Conservation (phyloP, 2,797 vertebrate genomes). For the Bucorvus abyssinicus region DNA sequence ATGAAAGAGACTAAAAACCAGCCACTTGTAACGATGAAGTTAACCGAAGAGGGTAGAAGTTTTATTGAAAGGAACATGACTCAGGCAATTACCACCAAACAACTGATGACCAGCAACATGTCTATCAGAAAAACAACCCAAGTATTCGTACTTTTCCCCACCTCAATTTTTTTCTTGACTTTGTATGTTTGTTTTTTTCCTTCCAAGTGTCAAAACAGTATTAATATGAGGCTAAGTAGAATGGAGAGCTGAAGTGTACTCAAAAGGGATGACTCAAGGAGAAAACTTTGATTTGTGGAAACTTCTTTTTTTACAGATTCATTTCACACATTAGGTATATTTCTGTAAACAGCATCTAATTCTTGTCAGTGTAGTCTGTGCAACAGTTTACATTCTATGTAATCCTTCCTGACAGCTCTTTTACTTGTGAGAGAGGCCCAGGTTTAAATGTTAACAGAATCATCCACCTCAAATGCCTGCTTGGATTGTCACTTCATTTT, state of each 20-base stretch:
- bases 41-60: neutral
- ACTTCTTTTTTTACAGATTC: neutral
- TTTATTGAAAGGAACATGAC: neutral
- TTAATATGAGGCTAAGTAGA: neutral
- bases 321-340: neutral
- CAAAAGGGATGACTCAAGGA: neutral
- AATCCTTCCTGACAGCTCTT: neutral
- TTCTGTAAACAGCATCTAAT: neutral
- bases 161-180: neutral
- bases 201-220: neutral
- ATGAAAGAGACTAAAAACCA: neutral
- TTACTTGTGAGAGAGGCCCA: neutral
- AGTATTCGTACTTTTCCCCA: neutral
- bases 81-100: neutral
- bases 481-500: neutral
- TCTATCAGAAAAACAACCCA: neutral
- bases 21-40: neutral
- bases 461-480: neutral
- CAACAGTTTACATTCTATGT: neutral
- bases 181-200: neutral
- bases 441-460: neutral
- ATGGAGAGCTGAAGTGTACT: neutral
- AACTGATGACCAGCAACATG: neutral
- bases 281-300: neutral
- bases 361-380: neutral